These are phyloP conservation scores for Drosophila nigrodunni DNA, from an alignment of 1,140 invertebrate genomes.

Conservation along the genomic window DNA sequence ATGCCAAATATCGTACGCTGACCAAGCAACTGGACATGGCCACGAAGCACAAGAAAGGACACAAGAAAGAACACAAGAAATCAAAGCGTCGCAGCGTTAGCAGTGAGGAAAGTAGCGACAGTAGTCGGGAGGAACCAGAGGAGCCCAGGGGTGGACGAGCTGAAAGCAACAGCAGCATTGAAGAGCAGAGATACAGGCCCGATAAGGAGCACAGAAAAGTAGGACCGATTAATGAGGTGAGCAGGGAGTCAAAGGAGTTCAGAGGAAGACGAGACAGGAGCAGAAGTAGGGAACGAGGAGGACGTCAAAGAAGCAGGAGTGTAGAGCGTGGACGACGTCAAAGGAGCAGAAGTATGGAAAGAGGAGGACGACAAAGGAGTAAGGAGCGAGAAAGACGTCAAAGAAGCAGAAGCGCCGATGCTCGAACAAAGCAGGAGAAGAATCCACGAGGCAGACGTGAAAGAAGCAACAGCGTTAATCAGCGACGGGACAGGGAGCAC, in stretches of 20 bases:
- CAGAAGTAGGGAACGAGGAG: background rate
- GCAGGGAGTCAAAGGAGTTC: background rate
- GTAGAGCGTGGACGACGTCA: background rate
- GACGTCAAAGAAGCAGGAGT: conserved; percentile 6
- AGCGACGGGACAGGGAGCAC: background rate
- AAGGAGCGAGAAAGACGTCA: background rate
- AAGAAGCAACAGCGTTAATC: conserved; percentile 17
- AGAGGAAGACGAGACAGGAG: background rate
- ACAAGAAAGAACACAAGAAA: conserved; percentile 25
- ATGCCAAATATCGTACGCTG: conserved; percentile 74
- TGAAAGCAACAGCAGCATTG: conserved; percentile 7
- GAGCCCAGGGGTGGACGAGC: background rate
- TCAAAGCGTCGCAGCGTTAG: conserved; percentile 23
- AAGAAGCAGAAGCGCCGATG: background rate
- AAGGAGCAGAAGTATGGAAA: background rate
- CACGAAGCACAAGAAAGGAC: conserved; percentile 48
- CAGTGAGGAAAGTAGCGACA: conserved; percentile 36
- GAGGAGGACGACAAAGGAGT: background rate
- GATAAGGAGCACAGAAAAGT: background rate
- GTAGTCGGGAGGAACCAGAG: conserved; percentile 3
- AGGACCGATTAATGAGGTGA: too few relatives aligned
- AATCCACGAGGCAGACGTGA: background rate
- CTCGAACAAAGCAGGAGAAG: background rate
- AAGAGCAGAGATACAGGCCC: background rate
- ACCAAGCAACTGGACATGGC: conserved; percentile 82